Evolutionary conservation across 2,888 invertebrate species (phyloP).

Genomic region (Meiosimyza decipiens): DNA sequence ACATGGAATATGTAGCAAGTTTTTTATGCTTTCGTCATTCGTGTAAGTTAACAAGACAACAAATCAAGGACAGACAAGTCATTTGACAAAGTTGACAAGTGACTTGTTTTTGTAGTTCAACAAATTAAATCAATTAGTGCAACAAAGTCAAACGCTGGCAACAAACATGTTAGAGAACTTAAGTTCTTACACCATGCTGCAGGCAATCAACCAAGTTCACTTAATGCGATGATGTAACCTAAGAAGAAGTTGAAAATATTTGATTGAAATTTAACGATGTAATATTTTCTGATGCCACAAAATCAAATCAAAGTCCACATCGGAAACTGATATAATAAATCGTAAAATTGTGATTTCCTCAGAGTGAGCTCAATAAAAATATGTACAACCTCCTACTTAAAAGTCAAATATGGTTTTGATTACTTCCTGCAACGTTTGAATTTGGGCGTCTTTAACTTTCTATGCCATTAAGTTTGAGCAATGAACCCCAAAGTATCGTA

Average conservation of each 20-base stretch:
- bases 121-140: slow-evolving; percentile 36
- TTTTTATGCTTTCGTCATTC: neutral
- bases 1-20: neutral
- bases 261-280: neutral
- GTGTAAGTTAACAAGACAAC: slow-evolving; percentile 23
- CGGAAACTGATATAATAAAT: neutral
- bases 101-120: slow-evolving; percentile 25
- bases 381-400: neutral
- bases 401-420: neutral
- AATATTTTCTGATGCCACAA: no score
- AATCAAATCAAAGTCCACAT: no score
- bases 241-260: neutral
- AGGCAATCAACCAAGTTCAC: slow-evolving; percentile 16
- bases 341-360: slow-evolving; percentile 2
- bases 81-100: slow-evolving; percentile 18
- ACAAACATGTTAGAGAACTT: neutral
- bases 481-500: slow-evolving; percentile 7
- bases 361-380: no score
- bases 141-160: neutral
- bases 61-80: slow-evolving; percentile 25
- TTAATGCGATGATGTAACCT: no score
- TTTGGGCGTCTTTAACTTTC: neutral
- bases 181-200: neutral
- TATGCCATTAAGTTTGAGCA: slow-evolving; percentile 29
- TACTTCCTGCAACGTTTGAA: neutral